Evolutionary conservation across 2,797 vertebrate genomes (phyloP).

Genomic region (Taenioides sp.): DNA sequence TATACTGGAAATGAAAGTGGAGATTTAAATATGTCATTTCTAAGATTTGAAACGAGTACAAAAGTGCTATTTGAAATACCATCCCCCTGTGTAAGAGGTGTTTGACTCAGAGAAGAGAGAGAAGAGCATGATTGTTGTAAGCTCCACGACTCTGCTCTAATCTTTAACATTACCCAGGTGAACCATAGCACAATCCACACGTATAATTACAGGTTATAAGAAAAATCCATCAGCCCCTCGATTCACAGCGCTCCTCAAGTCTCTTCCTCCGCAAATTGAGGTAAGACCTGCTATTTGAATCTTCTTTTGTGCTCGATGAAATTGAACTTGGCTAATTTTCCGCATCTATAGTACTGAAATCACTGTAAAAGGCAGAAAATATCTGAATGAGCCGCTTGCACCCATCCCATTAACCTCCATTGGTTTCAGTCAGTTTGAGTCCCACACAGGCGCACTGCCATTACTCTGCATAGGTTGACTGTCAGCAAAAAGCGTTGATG

Average conservation of each 20-base stretch:
- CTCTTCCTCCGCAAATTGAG: conserved; percentile 20
- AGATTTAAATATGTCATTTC: background rate
- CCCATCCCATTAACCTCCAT: conserved; percentile 45
- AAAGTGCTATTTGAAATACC: background rate
- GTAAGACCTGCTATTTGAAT: conserved; percentile 39
- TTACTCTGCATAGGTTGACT: conserved; percentile 52
- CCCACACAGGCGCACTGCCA: conserved; percentile 48
- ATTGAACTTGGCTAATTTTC: conserved; percentile 32
- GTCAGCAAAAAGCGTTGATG: conserved; percentile 59
- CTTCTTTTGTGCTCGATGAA: conserved; percentile 42
- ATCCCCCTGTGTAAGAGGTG: background rate
- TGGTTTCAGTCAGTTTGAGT: conserved; percentile 43
- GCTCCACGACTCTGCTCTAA: background rate
- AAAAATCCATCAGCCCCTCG: conserved; percentile 32
- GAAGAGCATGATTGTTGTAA: background rate
- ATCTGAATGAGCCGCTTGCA: background rate
- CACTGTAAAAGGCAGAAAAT: conserved; percentile 33
- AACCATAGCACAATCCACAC: conserved; percentile 25
- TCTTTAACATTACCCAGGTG: conserved; percentile 21
- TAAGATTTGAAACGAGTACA: background rate
- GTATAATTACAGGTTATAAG: conserved; percentile 44
- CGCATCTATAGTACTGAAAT: conserved; percentile 27
- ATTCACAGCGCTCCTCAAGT: conserved; percentile 31
- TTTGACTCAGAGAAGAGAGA: background rate
- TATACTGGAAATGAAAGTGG: background rate